phyloP scores from a whole-genome alignment of 2,888 invertebrate genomes.

The Melanophora roralis region DNA sequence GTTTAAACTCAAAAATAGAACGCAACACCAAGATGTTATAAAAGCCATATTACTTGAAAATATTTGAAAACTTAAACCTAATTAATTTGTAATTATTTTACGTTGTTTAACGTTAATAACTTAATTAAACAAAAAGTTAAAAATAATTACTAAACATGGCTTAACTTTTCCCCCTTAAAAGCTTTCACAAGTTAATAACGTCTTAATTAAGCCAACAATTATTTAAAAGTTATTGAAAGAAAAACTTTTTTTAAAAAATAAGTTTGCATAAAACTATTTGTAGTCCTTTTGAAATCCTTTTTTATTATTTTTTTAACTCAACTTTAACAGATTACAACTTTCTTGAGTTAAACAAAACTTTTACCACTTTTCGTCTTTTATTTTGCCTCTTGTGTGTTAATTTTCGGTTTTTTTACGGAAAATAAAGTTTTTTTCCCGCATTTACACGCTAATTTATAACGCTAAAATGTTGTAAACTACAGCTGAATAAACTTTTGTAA shows the following conservation, averaged over 20 bases:
- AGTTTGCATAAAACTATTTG: too few species aligned
- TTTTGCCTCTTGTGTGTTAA: not conserved
- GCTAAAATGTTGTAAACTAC: constrained; percentile 35
- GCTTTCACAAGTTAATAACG: constrained; percentile 15
- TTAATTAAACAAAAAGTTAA: too few species aligned
- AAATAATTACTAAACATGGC: not conserved
- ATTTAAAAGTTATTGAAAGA: too few species aligned
- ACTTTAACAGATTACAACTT: constrained; percentile 48
- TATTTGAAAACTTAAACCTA: too few species aligned
- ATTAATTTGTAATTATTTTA: too few species aligned
- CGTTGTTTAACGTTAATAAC: too few species aligned
- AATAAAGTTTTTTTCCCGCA: constrained; percentile 24
- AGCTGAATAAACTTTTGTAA: constrained; percentile 40
- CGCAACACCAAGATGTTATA: too few species aligned
- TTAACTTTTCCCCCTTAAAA: constrained; percentile 14
- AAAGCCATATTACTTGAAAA: too few species aligned
- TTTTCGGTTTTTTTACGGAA: not conserved
- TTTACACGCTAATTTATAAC: constrained; percentile 51
- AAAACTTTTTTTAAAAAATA: too few species aligned
- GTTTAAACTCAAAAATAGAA: too few species aligned
- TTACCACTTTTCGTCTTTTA: not conserved
- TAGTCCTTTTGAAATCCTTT: too few species aligned
- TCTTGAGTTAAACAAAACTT: constrained; percentile 34
- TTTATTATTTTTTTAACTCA: not conserved
- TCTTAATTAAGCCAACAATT: not conserved